Base-by-base conservation (phyloP, 2,113 vertebrate species). In the Atherinomorus stipes region DNA sequence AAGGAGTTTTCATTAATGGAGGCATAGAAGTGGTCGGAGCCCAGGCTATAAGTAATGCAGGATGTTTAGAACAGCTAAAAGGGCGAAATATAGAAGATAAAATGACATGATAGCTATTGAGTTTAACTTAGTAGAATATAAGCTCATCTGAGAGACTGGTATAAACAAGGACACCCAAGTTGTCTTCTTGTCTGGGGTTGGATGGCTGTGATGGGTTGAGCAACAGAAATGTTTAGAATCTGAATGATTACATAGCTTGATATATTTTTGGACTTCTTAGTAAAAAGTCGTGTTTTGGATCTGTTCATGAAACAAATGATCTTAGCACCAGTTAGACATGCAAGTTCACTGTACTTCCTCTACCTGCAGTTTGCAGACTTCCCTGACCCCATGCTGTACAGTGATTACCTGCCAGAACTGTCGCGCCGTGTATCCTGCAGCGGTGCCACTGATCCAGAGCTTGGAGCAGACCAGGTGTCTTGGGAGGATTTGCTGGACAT, bases 401-500 rank as follows among this genome's bases (percentile, higher is more conserved):
- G 95, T 25, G 97, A 99, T 89, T 99, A 99, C 53, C 94, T 99
- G 70, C 95, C 95, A 6, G 95, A 95, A 83, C 91, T 95, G 54
- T 92, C 94, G 0, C 91, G 90, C 66, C 96, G 96, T 76, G 73
- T 94, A 82, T 91, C 95, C 66, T 94, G 90, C 76, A 87, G 85
- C 0, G 81, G 90, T 1, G 74, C 91, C 2, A 86, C 92, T 56
- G 87, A 91, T 0, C 95, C 96, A 73, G 95, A 95, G 85, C 91
- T 68, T 28, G 93, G 88, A 88, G 93, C 67, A 23, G 96, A 95
- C 42, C 80, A 92, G 25, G 96, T 99, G 1, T 96, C 96, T 1
- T 97, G 96, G 95, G 95, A 95, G 57, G 97, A 99, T 85, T 81
- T 99, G 45, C 88, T 90, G 90, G 94, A 95, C 80, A 99, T 99